Evolutionary conservation across 2,888 invertebrate genomes (phyloP), one percentile per base, ranked within the genome.

Genomic region (Andrena bucephala): DNA sequence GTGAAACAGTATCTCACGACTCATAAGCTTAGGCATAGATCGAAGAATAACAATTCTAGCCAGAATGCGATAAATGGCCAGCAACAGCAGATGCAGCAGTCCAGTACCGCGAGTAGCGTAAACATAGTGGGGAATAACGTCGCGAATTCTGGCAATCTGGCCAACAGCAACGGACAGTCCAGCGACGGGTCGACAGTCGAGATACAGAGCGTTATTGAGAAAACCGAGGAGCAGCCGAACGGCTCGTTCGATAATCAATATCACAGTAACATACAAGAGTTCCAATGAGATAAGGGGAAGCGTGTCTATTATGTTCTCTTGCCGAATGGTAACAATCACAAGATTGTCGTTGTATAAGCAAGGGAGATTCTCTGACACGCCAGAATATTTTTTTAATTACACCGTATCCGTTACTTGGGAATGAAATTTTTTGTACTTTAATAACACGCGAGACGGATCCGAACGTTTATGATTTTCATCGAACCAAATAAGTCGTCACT

Each of bases 1-100:
- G 95, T 95, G 81, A 94, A 96, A 81, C 96, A 96, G 92, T 95
- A 96, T 89, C 95, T 96, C 83, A 95, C 95, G 83, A 95, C 96
- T 27, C 96, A 96, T 65, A 96, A 96, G 85, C 88, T 95, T 66
- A 94, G 95, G 85, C 95, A 96, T 90, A 95, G 95, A 75, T 95
- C 96, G 82, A 95, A 94, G 73, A 92, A 89, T 24, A 90, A 86
- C 66, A 85, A 75, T 50, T 77, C 86, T 66, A 60, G 82, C 1
- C 88, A 90, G 27, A 91, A 88, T 62, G 75, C 81, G 50, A 85
- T 87, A 73, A 90, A 88, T 16, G 70, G 83, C 48, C 81, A 74
- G 70, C 86, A 87, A 62, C 85, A 83, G 67, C 83, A 81, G 24
- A 50, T 94, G 29, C 93, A 93, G 83, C 87, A 93, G 80, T 74